Evolutionary conservation across 2,888 invertebrate species (phyloP), one percentile per base, ranked within the genome.

Genomic region (Torymus tubicola): DNA sequence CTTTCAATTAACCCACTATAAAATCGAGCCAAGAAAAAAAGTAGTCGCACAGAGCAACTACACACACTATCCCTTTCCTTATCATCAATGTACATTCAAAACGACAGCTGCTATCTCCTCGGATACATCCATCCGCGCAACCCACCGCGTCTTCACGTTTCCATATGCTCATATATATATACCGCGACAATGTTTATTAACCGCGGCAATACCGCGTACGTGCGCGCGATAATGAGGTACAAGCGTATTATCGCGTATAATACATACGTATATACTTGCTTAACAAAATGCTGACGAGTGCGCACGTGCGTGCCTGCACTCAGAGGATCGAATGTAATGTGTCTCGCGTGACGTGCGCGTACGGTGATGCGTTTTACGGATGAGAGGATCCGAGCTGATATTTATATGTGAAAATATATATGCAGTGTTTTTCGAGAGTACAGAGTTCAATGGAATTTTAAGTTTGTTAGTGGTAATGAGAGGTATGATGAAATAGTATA

Each of bases 221-320:
- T 80, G 71, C 67, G 61, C 58, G 71, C 72, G 78, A 78, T 78
- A 72, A 72, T 72, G 16, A 13, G 11, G n/a, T n/a, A 42, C 14
- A 64, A 31, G n/a, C 12, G 50, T 64, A 64, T 64, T 42, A 42
- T 42, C 42, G 21, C 42, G 63, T 63, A 63, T 16, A n/a, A 21
- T 58, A n/a, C n/a, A 42, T 65, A n/a, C 12, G 31, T 57, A 42
- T 24, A 58, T 42, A 67, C 53, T 81, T 76, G 81, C 78, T 83
- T 76, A 70, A 67, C 58, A 64, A 83, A 85, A 85, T 85, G 85
- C 85, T 86, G 85, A 85, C 84, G 84, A 85, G 86, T 84, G 84
- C 82, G 64, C 82, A 84, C 83, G 84, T 83, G 83, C 78, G 77
- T 80, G 70, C 24, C n/a, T 24, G 12, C 14, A 76, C 58, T 52